Percentiles rank a stretch among this genome's conserved stretches.
phyloP scores from a whole-genome alignment of 2,113 vertebrate species.

The Indicator indicator region DNA sequence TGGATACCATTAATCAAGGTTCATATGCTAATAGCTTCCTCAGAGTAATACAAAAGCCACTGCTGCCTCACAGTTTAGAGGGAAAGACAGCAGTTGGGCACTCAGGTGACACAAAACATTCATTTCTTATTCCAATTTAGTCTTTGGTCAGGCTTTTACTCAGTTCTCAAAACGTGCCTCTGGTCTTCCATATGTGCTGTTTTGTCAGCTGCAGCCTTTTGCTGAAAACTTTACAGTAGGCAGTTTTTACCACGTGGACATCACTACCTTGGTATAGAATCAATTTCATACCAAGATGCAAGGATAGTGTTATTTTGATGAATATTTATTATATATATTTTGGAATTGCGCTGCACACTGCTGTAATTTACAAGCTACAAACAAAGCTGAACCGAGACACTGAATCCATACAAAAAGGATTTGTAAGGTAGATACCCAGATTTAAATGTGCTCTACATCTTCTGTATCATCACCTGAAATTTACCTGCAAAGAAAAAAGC shows the following conservation, averaged over 20 bases:
- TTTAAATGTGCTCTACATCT: slow-evolving; percentile 77
- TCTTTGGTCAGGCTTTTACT: not conserved
- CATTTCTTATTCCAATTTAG: not conserved
- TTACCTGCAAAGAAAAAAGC: slow-evolving; percentile 82
- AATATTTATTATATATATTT: slow-evolving; percentile 22
- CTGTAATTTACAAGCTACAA: slow-evolving; percentile 44
- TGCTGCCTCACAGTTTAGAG: not conserved
- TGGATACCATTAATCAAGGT: accelerated
- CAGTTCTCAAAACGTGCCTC: not conserved
- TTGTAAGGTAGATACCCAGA: slow-evolving; percentile 2
- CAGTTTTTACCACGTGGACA: not conserved
- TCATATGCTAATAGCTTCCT: not conserved
- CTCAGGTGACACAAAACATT: not conserved
- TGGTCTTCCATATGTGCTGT: not conserved
- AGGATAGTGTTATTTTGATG: not conserved
- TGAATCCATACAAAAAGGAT: not conserved
- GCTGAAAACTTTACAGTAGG: not conserved
- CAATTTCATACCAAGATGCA: slow-evolving; percentile 7
- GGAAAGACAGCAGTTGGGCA: not conserved
- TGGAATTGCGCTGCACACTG: not conserved
- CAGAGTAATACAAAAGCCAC: not conserved
- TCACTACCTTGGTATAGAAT: not conserved
- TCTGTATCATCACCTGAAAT: slow-evolving; percentile 99
- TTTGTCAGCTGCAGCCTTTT: not conserved
- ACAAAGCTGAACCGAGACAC: slow-evolving; percentile 1